phyloP scores from a whole-genome alignment of 1,140 invertebrate species.

The Sitobion miscanthi region DNA sequence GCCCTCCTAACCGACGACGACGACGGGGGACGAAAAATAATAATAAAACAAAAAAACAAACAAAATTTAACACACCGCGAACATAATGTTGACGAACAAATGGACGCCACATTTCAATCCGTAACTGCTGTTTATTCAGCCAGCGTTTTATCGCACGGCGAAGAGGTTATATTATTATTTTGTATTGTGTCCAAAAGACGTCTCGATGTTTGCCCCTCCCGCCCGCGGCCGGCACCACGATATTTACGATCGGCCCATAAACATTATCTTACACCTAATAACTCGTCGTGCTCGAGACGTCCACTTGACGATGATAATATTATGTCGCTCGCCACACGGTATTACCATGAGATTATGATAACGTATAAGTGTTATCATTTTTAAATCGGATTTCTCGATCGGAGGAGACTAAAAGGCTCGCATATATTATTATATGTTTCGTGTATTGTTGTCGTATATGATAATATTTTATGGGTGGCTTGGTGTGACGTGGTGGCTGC shows the following conservation, averaged over 20 bases:
- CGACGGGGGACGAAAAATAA: too few species aligned
- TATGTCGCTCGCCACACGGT: not conserved
- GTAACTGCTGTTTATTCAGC: constrained; percentile 50
- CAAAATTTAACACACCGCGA: constrained; percentile 24
- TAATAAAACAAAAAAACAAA: not conserved
- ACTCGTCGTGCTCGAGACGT: constrained; percentile 2
- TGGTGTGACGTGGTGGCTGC: too few species aligned
- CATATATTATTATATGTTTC: too few species aligned
- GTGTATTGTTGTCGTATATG: too few species aligned
- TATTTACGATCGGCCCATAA: constrained; percentile 44
- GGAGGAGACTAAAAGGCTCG: not conserved
- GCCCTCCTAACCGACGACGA: not conserved
- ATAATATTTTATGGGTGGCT: too few species aligned
- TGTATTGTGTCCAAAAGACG: constrained; percentile 42
- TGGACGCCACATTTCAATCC: constrained; percentile 51
- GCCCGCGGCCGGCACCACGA: not conserved
- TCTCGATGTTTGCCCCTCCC: not conserved
- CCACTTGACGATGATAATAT: too few species aligned
- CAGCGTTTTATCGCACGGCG: constrained; percentile 29
- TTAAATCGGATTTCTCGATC: not conserved
- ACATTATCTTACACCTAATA: constrained; percentile 16
- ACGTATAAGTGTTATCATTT: not conserved
- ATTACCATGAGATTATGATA: not conserved
- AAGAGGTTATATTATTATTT: not conserved
- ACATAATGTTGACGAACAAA: constrained; percentile 51